phyloP scores from a whole-genome alignment of 2,113 vertebrate species.

The Nematolebias whitei region DNA sequence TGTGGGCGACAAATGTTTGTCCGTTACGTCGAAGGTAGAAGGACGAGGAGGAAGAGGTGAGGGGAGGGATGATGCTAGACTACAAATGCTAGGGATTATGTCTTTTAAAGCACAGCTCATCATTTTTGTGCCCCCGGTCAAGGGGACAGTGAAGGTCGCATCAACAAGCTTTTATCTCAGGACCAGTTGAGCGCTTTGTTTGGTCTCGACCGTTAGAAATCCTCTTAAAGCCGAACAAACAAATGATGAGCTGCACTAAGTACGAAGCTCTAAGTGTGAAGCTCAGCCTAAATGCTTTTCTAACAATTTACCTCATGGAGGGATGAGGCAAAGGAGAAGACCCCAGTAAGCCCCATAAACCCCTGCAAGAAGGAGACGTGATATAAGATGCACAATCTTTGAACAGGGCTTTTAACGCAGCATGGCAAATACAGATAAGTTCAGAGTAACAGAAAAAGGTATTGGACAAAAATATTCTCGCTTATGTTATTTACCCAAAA shows the following conservation, averaged over 20 bases:
- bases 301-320: constrained; percentile 74
- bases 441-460: too few relatives aligned
- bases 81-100: constrained; percentile 22
- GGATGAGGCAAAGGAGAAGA: constrained; percentile 71
- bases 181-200: constrained; percentile 33
- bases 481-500: too few relatives aligned
- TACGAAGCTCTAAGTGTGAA: constrained; percentile 12
- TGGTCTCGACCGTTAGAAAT: constrained; percentile 44
- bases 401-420: too few relatives aligned
- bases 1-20: constrained; percentile 36
- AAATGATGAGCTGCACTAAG: constrained; percentile 26
- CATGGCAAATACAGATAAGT: too few relatives aligned
- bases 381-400: constrained; percentile 14
- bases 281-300: constrained; percentile 31
- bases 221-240: constrained; percentile 57
- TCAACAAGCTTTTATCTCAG: constrained; percentile 33
- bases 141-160: constrained; percentile 34
- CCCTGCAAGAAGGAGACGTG: constrained; percentile 69
- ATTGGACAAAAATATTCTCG: too few relatives aligned
- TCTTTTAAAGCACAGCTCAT: constrained; percentile 45
- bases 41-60: constrained; percentile 2
- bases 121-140: constrained; percentile 30
- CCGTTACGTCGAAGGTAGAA: constrained; percentile 32
- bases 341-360: constrained; percentile 63
- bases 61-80: constrained; percentile 10